Base-by-base conservation (phyloP, 2,888 invertebrate species). In the Nowickia ferox region DNA sequence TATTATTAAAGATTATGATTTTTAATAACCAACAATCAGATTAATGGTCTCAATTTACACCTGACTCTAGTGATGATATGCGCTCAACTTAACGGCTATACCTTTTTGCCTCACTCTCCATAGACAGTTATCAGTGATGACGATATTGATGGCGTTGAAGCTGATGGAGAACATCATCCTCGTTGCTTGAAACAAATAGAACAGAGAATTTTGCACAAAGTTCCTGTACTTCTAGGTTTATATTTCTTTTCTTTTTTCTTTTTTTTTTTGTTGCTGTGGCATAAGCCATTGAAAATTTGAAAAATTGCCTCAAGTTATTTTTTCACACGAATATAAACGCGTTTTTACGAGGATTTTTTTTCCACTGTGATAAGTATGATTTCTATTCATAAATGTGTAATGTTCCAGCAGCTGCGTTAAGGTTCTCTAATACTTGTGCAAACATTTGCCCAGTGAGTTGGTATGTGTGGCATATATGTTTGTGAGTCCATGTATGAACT, bases 1-100 rank as follows among this genome's bases (percentile, higher is more conserved):
- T 61, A 65, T 79, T 86, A 82, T 71, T 82, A 79, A 79, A 75
- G 82, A 79, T 83, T 86, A 79, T 83, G 55, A 76, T 83, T 77
- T 81, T 83, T 83, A 83, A 83, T 76, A 86, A 83, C 74, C 86
- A 71, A 42, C 79, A 86, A 83, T 86, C 86, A 79, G 86, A 83
- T 86, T 86, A 86, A 76, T 86, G 59, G 83, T 76, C 83, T 79
- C 83, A 83, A 71, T 83, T 86, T 83, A 83, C 83, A 86, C 83
- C 79, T 79, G 86, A 40, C 71, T 65, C 15, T 46, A 38, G 11
- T 59, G 65, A 82, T 85, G 69, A 75, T 69, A 65, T 65, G 53
- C 48, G 71, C 65, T 51, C 48, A 40, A 17, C 38, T 30, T 19
- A 30, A 42, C 40, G 51, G 63, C 57, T 69, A n/a, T 72, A 51